These are phyloP conservation scores for Cyrtorhinus lividipennis DNA, from an alignment of 1,140 invertebrate genomes.

Conservation along the genomic window DNA sequence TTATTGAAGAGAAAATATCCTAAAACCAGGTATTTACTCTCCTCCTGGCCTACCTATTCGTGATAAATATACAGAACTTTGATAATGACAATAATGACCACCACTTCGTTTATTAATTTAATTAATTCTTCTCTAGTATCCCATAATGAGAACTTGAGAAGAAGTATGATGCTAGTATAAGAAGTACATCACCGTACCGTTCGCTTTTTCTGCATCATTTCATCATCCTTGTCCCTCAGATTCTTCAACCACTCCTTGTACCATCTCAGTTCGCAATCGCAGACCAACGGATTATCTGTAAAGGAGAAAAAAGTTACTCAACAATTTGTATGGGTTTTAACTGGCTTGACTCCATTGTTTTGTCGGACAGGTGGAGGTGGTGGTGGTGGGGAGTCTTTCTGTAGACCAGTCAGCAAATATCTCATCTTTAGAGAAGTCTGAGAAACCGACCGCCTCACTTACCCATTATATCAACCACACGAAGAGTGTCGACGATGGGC, in stretches of 20 bases:
- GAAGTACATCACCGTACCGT: too few species aligned
- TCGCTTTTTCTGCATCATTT: conserved; percentile 70
- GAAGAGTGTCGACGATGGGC: conserved; percentile 66
- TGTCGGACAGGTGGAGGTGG: neutral
- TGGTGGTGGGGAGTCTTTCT: neutral
- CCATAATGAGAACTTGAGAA: too few species aligned
- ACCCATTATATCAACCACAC: conserved; percentile 76
- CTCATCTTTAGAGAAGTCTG: neutral
- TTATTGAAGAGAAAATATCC: too few species aligned
- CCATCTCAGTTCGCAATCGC: conserved; percentile 76
- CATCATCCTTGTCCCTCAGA: conserved; percentile 59
- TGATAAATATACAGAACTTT: too few species aligned
- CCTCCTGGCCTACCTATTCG: too few species aligned
- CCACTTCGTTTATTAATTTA: too few species aligned
- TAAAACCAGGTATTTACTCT: too few species aligned
- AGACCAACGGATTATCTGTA: conserved; percentile 73
- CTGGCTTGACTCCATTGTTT: neutral
- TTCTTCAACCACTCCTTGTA: conserved; percentile 59
- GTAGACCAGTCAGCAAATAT: neutral
- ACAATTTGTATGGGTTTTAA: neutral
- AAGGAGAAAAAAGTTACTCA: conserved; percentile 16
- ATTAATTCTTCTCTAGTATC: too few species aligned
- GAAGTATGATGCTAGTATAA: too few species aligned
- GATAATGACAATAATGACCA: too few species aligned
- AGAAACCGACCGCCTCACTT: too few species aligned